A percentile compares a stretch with the other conserved stretches of the same genome.
Conservation (phyloP, 2,113 vertebrate species). For the Seriola quinqueradiata region DNA sequence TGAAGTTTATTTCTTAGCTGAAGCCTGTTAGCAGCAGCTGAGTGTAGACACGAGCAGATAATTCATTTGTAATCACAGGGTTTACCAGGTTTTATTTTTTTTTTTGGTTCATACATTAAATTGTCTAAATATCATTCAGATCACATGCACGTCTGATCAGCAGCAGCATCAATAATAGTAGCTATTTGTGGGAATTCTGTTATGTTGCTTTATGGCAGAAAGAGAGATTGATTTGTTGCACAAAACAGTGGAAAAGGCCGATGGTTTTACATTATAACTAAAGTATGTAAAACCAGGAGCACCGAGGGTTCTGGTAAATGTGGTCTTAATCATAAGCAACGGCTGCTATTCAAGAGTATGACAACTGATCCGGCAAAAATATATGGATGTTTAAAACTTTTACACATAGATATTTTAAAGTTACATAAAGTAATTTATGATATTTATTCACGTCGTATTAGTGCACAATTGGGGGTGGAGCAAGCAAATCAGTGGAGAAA, state of each 20-base stretch:
- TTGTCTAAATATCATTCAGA: not conserved
- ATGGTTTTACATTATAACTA: not conserved
- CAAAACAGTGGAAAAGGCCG: not conserved
- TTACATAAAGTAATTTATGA: not conserved
- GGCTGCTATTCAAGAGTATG: not conserved
- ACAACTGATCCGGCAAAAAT: no score
- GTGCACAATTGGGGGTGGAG: not conserved
- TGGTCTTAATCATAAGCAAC: not conserved
- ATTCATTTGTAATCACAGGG: not conserved
- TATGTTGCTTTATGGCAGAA: not conserved
- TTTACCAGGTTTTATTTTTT: no score
- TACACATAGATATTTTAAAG: not conserved
- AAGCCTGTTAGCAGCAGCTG: slow-evolving; percentile 41
- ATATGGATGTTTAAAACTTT: no score
- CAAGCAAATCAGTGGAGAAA: not conserved
- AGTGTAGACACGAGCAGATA: slow-evolving; percentile 3
- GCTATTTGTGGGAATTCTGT: not conserved
- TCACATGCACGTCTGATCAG: not conserved
- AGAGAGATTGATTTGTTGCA: not conserved
- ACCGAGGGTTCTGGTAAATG: not conserved
- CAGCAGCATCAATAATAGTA: not conserved
- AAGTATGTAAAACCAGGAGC: not conserved
- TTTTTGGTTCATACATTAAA: not conserved
- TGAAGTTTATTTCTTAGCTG: slow-evolving; percentile 58
- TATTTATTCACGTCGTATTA: not conserved